These are phyloP conservation scores for Chymomyza procnemis DNA, from an alignment of 2,888 invertebrate genomes.

Conservation along the genomic window DNA sequence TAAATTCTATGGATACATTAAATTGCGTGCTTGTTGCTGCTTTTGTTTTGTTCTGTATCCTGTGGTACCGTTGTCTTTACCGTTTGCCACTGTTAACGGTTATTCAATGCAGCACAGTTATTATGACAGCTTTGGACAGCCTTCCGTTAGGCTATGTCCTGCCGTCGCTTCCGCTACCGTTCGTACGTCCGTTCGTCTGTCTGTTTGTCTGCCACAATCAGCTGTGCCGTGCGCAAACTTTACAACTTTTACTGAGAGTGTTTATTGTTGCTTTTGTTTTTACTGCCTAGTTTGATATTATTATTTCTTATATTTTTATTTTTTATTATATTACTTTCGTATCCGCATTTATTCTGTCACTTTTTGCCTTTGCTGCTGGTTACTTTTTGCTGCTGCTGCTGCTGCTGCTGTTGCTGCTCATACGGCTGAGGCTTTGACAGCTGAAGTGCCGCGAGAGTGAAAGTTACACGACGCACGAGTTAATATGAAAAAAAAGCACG, in stretches of 20 bases:
- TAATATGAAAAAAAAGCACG: background rate
- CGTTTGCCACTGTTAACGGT: background rate
- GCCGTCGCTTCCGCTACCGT: constrained; percentile 56
- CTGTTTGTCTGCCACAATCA: constrained; percentile 31
- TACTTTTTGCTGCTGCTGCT: background rate
- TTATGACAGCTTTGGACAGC: background rate
- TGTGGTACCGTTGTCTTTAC: constrained; percentile 19
- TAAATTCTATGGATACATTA: constrained; percentile 71
- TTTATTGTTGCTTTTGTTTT: constrained; percentile 25
- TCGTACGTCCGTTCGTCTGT: constrained; percentile 52
- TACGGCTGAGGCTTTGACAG: background rate
- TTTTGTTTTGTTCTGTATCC: constrained; percentile 42
- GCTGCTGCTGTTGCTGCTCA: background rate
- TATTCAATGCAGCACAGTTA: background rate
- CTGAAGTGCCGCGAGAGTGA: constrained; percentile 50
- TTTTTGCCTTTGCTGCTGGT: constrained; percentile 64
- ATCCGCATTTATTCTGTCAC: too few relatives aligned
- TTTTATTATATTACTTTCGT: constrained; percentile 37
- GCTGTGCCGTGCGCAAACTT: background rate
- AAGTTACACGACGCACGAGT: constrained; percentile 35
- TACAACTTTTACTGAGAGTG: background rate
- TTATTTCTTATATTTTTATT: constrained; percentile 37
- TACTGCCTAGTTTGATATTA: constrained; percentile 41
- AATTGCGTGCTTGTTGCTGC: constrained; percentile 51
- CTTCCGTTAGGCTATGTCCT: constrained; percentile 29